Evolutionary conservation across 2,888 invertebrate genomes (phyloP).

Genomic region (Drosophila algonquin): DNA sequence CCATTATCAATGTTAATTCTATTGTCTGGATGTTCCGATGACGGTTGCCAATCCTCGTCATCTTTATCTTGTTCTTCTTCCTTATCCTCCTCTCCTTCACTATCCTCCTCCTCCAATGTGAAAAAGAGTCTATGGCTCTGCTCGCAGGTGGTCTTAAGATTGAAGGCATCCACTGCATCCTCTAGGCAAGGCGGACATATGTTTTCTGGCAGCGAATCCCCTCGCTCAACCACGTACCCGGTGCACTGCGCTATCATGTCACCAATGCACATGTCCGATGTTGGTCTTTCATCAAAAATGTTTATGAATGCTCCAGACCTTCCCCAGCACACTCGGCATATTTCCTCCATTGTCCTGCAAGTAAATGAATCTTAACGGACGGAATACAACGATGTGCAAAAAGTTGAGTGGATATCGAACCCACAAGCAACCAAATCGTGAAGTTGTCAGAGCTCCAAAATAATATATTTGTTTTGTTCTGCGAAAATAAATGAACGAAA

Average conservation of each 20-base stretch:
- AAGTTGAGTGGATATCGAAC: not conserved
- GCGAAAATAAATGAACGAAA: constrained; percentile 3
- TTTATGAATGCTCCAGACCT: not conserved
- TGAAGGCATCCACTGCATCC: not conserved
- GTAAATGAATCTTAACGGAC: not conserved
- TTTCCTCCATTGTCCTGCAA: not conserved
- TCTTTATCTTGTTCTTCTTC: too few relatives aligned
- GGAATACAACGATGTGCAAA: not conserved
- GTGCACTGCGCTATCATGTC: not conserved
- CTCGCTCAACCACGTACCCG: not conserved
- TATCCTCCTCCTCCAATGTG: too few relatives aligned
- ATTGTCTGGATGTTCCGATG: too few relatives aligned
- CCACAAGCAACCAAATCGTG: not conserved
- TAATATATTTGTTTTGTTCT: not conserved
- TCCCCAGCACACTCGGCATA: not conserved
- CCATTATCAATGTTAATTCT: too few relatives aligned
- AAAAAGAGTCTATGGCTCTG: not conserved
- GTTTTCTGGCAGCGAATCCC: not conserved
- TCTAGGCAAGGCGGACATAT: not conserved
- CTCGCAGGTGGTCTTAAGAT: not conserved
- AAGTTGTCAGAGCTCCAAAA: not conserved
- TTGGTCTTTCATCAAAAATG: not conserved
- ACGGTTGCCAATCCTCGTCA: too few relatives aligned
- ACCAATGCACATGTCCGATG: not conserved
- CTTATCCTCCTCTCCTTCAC: too few relatives aligned